phyloP scores from a whole-genome alignment of 2,888 invertebrate genomes.

The Therioaphis trifolii region DNA sequence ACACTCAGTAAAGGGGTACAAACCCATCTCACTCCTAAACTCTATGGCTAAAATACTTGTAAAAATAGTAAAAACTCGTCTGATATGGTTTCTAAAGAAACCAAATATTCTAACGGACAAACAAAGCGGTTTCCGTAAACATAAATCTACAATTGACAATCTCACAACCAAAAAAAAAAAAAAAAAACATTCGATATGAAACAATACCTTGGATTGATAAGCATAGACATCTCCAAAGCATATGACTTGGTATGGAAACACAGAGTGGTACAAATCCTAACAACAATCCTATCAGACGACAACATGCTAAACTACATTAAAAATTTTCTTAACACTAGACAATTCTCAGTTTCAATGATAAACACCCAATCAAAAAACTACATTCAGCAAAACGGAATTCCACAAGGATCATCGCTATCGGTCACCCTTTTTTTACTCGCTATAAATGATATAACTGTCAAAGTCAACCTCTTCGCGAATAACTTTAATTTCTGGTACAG shows the following conservation, averaged over 20 bases:
- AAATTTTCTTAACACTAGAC: neutral
- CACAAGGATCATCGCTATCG: neutral
- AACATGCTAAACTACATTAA: neutral
- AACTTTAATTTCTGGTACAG: neutral
- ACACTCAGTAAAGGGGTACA: too few relatives aligned
- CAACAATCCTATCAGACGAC: neutral
- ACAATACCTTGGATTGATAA: neutral
- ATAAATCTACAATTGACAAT: neutral
- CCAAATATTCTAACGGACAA: too few relatives aligned
- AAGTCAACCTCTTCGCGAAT: neutral
- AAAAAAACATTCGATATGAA: neutral
- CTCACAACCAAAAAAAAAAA: neutral
- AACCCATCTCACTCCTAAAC: too few relatives aligned
- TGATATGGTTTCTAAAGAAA: too few relatives aligned
- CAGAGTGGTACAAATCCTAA: neutral
- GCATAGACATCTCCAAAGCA: slow-evolving; percentile 3
- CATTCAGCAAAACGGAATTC: neutral
- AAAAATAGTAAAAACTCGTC: too few relatives aligned
- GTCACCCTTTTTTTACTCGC: neutral
- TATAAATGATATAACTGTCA: neutral
- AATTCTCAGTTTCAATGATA: neutral
- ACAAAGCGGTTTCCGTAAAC: neutral
- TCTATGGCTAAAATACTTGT: too few relatives aligned
- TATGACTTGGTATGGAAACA: slow-evolving; percentile 1
- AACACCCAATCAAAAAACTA: neutral